These are phyloP conservation scores for Anastrepha obliqua DNA, from an alignment of 1,140 invertebrate genomes.

Conservation along the genomic window DNA sequence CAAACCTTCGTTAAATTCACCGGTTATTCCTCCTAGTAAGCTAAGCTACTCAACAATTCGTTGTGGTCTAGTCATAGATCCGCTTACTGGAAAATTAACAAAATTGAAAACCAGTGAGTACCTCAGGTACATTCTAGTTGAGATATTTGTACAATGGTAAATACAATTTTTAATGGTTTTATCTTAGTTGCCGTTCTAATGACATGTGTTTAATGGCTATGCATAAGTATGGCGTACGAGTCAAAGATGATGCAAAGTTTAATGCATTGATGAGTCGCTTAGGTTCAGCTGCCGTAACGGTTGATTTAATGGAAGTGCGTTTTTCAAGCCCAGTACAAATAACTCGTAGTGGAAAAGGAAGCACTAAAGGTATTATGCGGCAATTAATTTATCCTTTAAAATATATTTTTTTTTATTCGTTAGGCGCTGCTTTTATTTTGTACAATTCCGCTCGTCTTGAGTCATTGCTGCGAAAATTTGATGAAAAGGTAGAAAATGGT, in stretches of 20 bases:
- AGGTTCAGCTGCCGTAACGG: conserved; percentile 78
- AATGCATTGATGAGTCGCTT: conserved; percentile 75
- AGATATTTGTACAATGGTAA: not conserved
- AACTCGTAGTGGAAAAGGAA: conserved; percentile 68
- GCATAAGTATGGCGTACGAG: conserved; percentile 78
- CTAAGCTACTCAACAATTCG: conserved; percentile 27
- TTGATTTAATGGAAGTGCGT: conserved; percentile 81
- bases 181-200: conserved; percentile 76
- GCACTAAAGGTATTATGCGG: conserved; percentile 68
- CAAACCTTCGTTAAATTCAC: not conserved
- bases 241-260: conserved; percentile 73
- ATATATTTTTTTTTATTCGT: conserved; percentile 60
- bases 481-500: conserved; percentile 74
- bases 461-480: conserved; percentile 79
- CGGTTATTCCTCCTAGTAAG: not conserved
- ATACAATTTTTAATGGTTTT: conserved; percentile 44
- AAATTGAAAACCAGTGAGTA: conserved; percentile 49
- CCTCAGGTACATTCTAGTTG: conserved; percentile 52
- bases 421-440: conserved; percentile 82
- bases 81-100: conserved; percentile 63
- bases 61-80: conserved; percentile 58
- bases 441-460: conserved; percentile 83
- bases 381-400: not conserved
- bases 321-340: conserved; percentile 65
- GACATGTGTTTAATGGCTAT: conserved; percentile 79